Percentiles rank a stretch among this genome's conserved stretches.
Conservation (phyloP, 2,888 invertebrate genomes). For the Papilio demoleus region DNA sequence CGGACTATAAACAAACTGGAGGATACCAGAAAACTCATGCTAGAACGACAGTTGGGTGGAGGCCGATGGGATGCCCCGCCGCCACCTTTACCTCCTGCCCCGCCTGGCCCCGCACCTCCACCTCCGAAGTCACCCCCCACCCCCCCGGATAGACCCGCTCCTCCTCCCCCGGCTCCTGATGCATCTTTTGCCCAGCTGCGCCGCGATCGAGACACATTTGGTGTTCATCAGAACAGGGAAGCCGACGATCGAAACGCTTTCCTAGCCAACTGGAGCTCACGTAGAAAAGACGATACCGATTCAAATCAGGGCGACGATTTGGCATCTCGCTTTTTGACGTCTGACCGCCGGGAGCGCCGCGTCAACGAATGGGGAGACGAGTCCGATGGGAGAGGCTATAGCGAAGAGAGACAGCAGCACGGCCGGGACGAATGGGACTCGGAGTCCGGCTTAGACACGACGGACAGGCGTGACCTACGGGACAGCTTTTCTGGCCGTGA, state of each 20-base stretch:
- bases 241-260: constrained; percentile 81
- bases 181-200: constrained; percentile 85
- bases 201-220: constrained; percentile 88
- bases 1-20: constrained; percentile 91
- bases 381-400: constrained; percentile 66
- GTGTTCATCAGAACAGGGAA: constrained; percentile 87
- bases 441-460: constrained; percentile 69
- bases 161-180: constrained; percentile 82
- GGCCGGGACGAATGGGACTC: constrained; percentile 79
- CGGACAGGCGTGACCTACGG: constrained; percentile 62
- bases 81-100: constrained; percentile 85
- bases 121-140: constrained; percentile 84
- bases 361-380: constrained; percentile 77
- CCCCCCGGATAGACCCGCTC: constrained; percentile 80
- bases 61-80: constrained; percentile 85
- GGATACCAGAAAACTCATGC: constrained; percentile 91
- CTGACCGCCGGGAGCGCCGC: constrained; percentile 68
- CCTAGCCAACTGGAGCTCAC: constrained; percentile 79
- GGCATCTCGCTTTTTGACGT: constrained; percentile 73
- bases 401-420: constrained; percentile 64
- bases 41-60: constrained; percentile 92
- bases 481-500: constrained; percentile 74
- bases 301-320: constrained; percentile 68
- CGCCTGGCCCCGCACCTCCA: constrained; percentile 85
- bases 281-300: constrained; percentile 72